Conservation (phyloP, 2,888 invertebrate genomes). For the Nemapogon koenigi region DNA sequence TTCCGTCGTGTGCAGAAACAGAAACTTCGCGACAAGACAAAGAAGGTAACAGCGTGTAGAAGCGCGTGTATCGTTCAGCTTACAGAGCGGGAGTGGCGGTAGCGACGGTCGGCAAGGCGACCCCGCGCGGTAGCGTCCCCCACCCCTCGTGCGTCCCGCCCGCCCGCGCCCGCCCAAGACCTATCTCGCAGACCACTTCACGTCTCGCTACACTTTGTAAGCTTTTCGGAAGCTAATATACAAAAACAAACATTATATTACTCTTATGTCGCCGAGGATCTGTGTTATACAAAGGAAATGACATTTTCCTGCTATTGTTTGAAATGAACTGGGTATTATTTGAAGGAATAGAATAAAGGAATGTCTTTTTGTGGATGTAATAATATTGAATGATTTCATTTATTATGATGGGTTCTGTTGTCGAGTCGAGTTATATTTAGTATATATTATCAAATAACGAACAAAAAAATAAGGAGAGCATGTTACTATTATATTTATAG, state of each 20-base stretch:
- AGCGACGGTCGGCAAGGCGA: constrained; percentile 18
- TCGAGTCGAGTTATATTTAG: too few species aligned
- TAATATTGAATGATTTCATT: too few species aligned
- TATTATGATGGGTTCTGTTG: too few species aligned
- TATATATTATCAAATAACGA: too few species aligned
- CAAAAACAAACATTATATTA: constrained; percentile 15
- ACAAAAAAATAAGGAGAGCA: too few species aligned
- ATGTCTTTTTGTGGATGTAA: too few species aligned
- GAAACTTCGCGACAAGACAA: constrained; percentile 29
- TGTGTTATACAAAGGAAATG: constrained; percentile 5
- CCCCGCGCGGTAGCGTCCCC: constrained; percentile 18
- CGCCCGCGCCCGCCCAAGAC: not conserved
- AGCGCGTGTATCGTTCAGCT: constrained; percentile 31
- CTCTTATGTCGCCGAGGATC: constrained; percentile 8
- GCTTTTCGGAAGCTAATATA: constrained; percentile 36
- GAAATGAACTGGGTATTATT: too few species aligned
- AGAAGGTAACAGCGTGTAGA: constrained; percentile 24
- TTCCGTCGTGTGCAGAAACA: constrained; percentile 15
- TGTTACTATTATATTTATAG: too few species aligned
- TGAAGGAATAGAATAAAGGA: too few species aligned
- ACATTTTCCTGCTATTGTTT: not conserved
- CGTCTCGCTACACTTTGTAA: constrained; percentile 35
- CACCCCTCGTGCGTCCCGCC: constrained; percentile 7
- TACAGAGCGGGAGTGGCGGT: constrained; percentile 40
- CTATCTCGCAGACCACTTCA: constrained; percentile 17